Base-by-base conservation (phyloP, 2,888 invertebrate genomes). In the Brenthis daphne region DNA sequence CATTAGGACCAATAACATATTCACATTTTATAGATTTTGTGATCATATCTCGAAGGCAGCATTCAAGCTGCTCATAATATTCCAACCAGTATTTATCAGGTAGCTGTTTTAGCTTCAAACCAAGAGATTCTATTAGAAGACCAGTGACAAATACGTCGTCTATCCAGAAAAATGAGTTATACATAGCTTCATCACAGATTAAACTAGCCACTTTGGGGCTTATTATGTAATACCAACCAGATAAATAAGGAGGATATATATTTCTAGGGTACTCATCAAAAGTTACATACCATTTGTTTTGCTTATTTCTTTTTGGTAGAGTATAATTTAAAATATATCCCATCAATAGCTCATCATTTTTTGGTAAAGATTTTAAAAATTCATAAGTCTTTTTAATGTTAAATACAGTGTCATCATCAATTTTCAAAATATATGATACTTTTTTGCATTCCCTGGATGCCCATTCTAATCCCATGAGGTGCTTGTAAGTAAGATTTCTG, bases 61-160 rank as follows among this genome's bases (percentile, higher is more conserved):
- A 97, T 77, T 96, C 94, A 47, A 97, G 84, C 76, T 95, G 94
- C 78, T 96, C 95, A 13, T 96, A 94, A 82, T 96, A 95, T 11
- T 95, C 94, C 6, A 97, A 94, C 88, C 95, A 97, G 81, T 94
- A 94, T 16, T 93, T 79, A 58, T 94, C 92, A 37, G 89, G 88
- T 14, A 96, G 84, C 64, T 95, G 94, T 67, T 86, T 87, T 55
- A 95, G 85, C 53, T 92, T 85, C n/a, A 96, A 91, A 53, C 90
- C 88, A 33, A 94, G 83, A 43, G 93, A 87, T 65, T 94, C 88
- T 8, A 95, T 93, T 47, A 98, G 86, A 61, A 97, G 91, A 1
- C 98, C 98, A 0, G 98, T 98, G 0, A 98, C 88, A 82, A 95
- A 96, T 57, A 97, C 95, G 82, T 98, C 98, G 81, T 98, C 98